Evolutionary conservation across 2,797 vertebrate genomes (phyloP).

Genomic region (Gambelia wislizenii): DNA sequence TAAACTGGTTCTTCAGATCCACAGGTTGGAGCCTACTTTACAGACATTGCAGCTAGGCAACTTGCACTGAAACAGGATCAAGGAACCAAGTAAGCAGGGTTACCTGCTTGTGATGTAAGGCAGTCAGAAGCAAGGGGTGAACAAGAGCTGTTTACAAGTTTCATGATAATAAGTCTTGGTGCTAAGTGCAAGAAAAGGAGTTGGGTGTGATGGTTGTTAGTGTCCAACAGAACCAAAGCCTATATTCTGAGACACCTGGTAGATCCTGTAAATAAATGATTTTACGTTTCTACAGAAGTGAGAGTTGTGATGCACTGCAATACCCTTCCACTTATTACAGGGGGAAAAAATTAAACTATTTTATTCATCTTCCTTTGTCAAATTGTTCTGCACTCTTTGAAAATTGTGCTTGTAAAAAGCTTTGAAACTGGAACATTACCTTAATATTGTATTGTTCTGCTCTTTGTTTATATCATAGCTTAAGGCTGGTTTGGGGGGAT

Average conservation of each 20-base stretch:
- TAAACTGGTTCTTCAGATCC: background rate
- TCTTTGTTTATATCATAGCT: conserved; percentile 35
- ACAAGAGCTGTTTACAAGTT: background rate
- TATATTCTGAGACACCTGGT: background rate
- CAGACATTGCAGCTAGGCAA: background rate
- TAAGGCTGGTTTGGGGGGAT: conserved; percentile 26
- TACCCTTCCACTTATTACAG: background rate
- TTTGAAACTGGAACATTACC: conserved; percentile 19
- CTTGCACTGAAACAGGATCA: background rate
- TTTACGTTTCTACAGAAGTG: background rate
- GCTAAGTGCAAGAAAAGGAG: background rate
- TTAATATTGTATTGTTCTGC: conserved; percentile 40
- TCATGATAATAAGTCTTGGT: background rate
- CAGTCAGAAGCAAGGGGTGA: background rate
- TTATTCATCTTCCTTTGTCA: background rate
- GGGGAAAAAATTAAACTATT: background rate
- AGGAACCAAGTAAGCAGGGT: background rate
- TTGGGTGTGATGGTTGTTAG: background rate
- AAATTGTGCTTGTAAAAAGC: conserved; percentile 6
- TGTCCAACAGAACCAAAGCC: background rate
- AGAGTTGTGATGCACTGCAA: background rate
- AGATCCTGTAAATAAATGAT: background rate
- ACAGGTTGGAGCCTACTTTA: background rate
- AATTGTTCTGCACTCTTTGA: background rate
- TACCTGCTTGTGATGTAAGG: background rate